Evolutionary conservation across 2,888 invertebrate genomes (phyloP).

Genomic region (Acronicta leporina): DNA sequence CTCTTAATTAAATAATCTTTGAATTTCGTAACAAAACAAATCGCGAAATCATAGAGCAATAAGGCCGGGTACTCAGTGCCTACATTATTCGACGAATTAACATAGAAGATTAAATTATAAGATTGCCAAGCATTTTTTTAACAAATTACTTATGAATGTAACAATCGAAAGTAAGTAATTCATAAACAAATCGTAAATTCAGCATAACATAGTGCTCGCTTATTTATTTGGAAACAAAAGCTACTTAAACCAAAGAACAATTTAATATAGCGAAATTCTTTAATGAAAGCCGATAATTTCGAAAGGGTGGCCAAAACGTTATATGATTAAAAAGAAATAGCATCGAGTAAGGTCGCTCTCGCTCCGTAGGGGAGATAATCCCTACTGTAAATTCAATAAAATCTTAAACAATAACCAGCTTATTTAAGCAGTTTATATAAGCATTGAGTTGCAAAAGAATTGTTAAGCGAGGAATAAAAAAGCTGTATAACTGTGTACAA

Average conservation of each 20-base stretch:
- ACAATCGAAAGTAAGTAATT: not conserved
- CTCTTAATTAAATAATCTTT: conserved; percentile 76
- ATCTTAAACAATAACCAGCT: conserved; percentile 77
- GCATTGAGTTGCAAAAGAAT: conserved; percentile 58
- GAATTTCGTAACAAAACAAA: conserved; percentile 59
- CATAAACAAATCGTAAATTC: not conserved
- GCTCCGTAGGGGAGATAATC: conserved; percentile 65
- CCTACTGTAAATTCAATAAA: conserved; percentile 75
- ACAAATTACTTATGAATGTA: too few species aligned
- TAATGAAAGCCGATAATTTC: conserved; percentile 37
- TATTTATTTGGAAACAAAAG: conserved; percentile 12
- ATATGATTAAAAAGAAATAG: conserved; percentile 71
- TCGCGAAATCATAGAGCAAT: conserved; percentile 41
- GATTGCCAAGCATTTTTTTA: too few species aligned
- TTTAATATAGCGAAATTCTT: conserved; percentile 26
- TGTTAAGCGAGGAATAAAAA: conserved; percentile 6
- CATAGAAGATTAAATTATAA: too few species aligned
- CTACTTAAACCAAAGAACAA: conserved; percentile 20
- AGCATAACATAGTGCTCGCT: not conserved
- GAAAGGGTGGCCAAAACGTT: conserved; percentile 59
- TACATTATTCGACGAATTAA: not conserved
- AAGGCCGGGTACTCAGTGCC: not conserved
- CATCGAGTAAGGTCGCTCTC: conserved; percentile 22
- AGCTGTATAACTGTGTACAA: not conserved
- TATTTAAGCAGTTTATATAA: conserved; percentile 66